Evolutionary conservation across 2,888 invertebrate species (phyloP).

Genomic region (Pandemis heparana): DNA sequence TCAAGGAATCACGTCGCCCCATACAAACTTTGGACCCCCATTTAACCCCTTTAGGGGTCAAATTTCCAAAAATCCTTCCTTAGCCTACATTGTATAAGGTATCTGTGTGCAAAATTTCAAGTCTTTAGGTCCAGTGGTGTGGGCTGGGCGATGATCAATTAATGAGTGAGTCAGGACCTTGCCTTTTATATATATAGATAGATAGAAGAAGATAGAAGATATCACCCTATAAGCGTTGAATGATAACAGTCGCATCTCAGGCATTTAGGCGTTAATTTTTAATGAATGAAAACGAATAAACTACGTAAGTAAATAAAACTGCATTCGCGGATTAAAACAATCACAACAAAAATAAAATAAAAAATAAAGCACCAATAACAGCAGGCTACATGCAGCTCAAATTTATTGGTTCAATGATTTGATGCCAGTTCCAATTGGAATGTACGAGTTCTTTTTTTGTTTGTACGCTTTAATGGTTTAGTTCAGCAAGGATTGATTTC

Average conservation of each 20-base stretch:
- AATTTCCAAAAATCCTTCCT: too few relatives aligned
- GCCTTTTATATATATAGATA: too few relatives aligned
- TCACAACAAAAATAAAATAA: conserved; percentile 2
- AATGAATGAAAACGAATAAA: conserved; percentile 18
- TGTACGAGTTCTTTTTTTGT: not conserved
- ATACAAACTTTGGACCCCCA: too few relatives aligned
- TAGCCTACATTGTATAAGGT: too few relatives aligned
- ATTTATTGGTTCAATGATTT: conserved; percentile 23
- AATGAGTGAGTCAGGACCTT: too few relatives aligned
- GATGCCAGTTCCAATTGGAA: not conserved
- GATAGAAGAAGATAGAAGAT: too few relatives aligned
- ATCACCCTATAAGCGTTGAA: not conserved
- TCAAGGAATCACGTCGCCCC: too few relatives aligned
- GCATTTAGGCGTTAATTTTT: conserved; percentile 10
- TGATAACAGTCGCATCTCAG: not conserved
- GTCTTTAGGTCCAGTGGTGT: too few relatives aligned
- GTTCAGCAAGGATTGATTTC: not conserved
- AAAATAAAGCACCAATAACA: conserved; percentile 7
- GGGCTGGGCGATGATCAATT: too few relatives aligned
- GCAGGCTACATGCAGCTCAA: not conserved
- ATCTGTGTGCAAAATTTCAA: too few relatives aligned
- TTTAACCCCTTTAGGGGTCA: too few relatives aligned
- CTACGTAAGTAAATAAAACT: conserved; percentile 10
- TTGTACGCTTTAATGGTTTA: not conserved
- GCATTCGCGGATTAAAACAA: conserved; percentile 14